Base-by-base conservation (phyloP, 2,888 invertebrate species). In the Aricia artaxerxes region DNA sequence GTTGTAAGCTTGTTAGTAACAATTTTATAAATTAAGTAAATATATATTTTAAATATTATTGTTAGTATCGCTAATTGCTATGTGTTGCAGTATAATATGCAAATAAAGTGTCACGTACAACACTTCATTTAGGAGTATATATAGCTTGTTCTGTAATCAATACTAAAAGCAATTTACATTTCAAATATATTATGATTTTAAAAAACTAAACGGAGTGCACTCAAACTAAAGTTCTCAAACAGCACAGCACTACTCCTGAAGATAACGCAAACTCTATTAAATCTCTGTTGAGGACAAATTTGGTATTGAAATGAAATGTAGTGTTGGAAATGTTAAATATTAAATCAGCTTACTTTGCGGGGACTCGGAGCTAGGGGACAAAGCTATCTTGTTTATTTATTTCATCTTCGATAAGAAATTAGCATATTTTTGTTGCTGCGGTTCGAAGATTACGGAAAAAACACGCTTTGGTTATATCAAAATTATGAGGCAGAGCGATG, bases 261-360 rank as follows among this genome's bases (percentile, higher is more conserved):
- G 49, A 44, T 49, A 75, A 44, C 24, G 49, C 9, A 24, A 75
- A 44, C 49, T 73, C 9, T 69, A 35, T 69, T 16, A 69, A 35
- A 69, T 38, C 69, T 69, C 69, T 38, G 69, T 16, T 31, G 44
- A 40, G 44, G 44, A 75, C 49, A 75, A 75, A 75, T 75, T 75
- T 75, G 75, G 75, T 49, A 44, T 44, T 44, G 49, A 75, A 75
- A 75, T 24, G 75, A 75, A 44, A 75, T 49, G 40, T 49, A 75
- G 44, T 49, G 40, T 75, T 35, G 69, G 24, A 49, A 49, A 75
- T 49, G 44, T 75, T 75, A 49, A 44, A 49, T 75, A 24, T 75
- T 24, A 75, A 49, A 75, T 69, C 11, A 69, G 69, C 13, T 35
- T 64, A 11, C 31, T 31, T 69, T 38, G 69, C 69, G 69, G 35